Conservation (phyloP, 2,797 vertebrate genomes). For the Mormyrops attenuatus region DNA sequence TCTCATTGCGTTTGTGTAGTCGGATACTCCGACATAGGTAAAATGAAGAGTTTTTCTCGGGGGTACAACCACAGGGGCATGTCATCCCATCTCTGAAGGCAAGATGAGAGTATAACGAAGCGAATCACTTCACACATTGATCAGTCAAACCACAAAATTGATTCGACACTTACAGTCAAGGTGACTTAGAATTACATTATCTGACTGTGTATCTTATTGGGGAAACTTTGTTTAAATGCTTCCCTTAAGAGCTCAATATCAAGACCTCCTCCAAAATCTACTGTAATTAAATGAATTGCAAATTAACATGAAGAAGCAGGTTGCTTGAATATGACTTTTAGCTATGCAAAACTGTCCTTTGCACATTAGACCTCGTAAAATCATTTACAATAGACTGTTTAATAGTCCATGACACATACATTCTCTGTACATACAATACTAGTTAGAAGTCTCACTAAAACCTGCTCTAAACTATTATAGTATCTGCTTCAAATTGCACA, state of each 20-base stretch:
- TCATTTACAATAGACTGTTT: not conserved
- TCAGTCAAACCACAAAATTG: not conserved
- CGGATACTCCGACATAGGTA: not conserved
- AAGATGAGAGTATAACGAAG: not conserved
- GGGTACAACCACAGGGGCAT: not conserved
- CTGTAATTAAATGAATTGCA: not conserved
- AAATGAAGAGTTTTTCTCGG: not conserved
- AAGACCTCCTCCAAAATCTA: not conserved
- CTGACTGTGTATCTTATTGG: not conserved
- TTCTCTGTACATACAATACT: not conserved
- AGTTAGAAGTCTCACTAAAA: not conserved
- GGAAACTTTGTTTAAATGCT: not conserved
- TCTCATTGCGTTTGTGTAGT: not conserved
- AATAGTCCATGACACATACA: not conserved
- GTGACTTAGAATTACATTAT: not conserved
- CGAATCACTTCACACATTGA: not conserved
- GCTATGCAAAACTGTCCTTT: not conserved
- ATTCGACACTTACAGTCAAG: not conserved
- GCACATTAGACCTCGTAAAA: not conserved
- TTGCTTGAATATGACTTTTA: not conserved
- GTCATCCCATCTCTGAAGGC: not conserved
- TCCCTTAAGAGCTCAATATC: not conserved
- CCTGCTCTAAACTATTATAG: not conserved
- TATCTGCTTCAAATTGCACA: not conserved
- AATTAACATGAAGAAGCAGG: not conserved